Base-by-base conservation (phyloP, 2,797 vertebrate genomes). In the Alosa sapidissima region DNA sequence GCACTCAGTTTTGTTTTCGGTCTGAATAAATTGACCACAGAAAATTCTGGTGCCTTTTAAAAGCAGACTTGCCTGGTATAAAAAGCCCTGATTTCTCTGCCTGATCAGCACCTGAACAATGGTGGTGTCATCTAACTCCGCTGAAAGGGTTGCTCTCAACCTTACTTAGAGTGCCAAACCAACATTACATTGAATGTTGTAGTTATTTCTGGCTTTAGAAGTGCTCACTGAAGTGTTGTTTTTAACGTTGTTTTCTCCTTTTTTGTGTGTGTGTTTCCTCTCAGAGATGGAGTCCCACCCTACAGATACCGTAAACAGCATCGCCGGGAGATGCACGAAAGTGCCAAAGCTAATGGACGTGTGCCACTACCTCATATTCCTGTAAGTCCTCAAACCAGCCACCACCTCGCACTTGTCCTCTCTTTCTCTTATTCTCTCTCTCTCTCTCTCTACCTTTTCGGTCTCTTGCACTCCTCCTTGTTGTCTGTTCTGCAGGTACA, bases 361-460 rank as follows among this genome's bases (percentile, higher is more conserved):
- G 97, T 98, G 94, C 96, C 97, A 92, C 97, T 99, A 96, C 98
- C 98, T 97, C 98, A 98, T 96, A 98, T 99, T 92, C 98, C 98
- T 93, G 97, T 98, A 96, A 97, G 97, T 97, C 92, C 93, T 36
- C 14, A 41, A 13, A 72, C 28, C 65, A 33, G 11, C 65, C 21
- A 2, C 0, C 45, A 28, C 58, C 45, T 58, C 13, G 8, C n/a
- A 28, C 2, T 47, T 5, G n/a, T 19, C 19, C 54, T 48, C 62
- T 28, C 62, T 65, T n/a, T 8, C 60, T 65, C 11, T 14, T 11
- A 5, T 5, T 4, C 68, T 41, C 68, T 41, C 33, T 5, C 68
- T 36, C 65, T 41, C 33, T 4, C 33, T 41, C 33, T 5, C 68
- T 36, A 16, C 55, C 19, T 54, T 16, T 54, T 65, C 33, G 10